These are phyloP conservation scores for Otolemur crassicaudatus DNA, from an alignment of 2,797 vertebrate species.

Conservation along the genomic window DNA sequence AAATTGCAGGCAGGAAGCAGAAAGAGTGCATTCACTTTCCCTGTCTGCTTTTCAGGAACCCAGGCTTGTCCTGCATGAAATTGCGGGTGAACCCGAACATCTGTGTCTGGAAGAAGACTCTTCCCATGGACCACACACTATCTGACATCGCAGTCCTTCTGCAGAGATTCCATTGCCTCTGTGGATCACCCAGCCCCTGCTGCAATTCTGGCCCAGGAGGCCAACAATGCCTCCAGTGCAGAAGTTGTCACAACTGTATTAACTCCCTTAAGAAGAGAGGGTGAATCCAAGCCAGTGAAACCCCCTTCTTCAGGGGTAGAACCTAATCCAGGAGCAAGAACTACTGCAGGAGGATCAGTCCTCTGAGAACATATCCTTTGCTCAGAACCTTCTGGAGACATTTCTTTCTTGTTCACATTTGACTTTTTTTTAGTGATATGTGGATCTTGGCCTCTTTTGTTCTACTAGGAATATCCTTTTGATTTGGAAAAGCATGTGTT, in stretches of 20 bases:
- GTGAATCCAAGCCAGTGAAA: not conserved
- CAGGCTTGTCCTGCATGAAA: slow-evolving; percentile 59
- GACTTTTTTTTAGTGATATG: not conserved
- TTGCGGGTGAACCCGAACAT: too few species aligned
- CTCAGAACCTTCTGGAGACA: not conserved
- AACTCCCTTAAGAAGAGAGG: not conserved
- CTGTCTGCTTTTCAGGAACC: slow-evolving; percentile 67
- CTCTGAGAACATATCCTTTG: not conserved
- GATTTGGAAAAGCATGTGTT: too few species aligned
- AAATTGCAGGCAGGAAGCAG: slow-evolving; percentile 52
- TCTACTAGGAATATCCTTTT: slow-evolving; percentile 48
- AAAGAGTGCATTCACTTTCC: slow-evolving; percentile 64
- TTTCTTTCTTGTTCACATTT: not conserved
- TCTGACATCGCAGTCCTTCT: too few species aligned
- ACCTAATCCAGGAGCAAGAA: not conserved
- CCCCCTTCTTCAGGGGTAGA: not conserved
- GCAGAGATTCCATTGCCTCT: too few species aligned
- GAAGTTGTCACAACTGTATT: not conserved
- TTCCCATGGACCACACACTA: too few species aligned
- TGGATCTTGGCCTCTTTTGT: slow-evolving; percentile 64
- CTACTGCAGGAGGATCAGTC: not conserved
- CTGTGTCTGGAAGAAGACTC: too few species aligned
- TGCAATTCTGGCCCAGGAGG: too few species aligned
- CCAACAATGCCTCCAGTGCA: too few species aligned
- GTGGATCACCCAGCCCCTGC: too few species aligned